These are phyloP conservation scores for Acanthochromis polyacanthus DNA, from an alignment of 2,113 vertebrate genomes.

Conservation along the genomic window DNA sequence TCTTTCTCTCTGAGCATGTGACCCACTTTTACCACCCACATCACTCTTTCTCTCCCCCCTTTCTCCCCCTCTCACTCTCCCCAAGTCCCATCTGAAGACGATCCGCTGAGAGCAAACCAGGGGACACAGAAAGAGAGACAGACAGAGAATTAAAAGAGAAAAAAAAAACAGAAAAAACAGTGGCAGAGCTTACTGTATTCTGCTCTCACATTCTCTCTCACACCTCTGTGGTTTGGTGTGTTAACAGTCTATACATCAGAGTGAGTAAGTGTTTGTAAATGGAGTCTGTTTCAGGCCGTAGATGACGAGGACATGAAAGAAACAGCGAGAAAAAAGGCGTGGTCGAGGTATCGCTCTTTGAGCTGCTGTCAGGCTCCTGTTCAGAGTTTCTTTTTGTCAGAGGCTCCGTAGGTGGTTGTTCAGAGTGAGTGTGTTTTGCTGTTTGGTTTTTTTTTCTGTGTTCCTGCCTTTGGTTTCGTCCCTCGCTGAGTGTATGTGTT, in stretches of 20 bases:
- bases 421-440: constrained; percentile 1
- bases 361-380: constrained; percentile 10
- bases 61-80: constrained; percentile 50
- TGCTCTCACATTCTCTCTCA: constrained; percentile 13
- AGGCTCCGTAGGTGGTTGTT: constrained; percentile 17
- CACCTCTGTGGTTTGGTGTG: constrained; percentile 43
- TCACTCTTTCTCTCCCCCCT: constrained; percentile 60
- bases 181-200: constrained; percentile 15
- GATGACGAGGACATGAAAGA: constrained; percentile 1
- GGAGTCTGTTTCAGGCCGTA: constrained; percentile 21
- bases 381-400: constrained; percentile 27
- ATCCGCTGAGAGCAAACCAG: constrained; percentile 77
- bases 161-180: constrained; percentile 53
- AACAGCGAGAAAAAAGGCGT: constrained; percentile 2
- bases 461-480: constrained; percentile 21
- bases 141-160: constrained; percentile 47
- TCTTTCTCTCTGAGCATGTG: constrained; percentile 72
- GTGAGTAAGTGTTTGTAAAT: constrained; percentile 49
- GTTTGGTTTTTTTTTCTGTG: constrained; percentile 20
- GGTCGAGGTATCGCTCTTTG: constrained; percentile 4
- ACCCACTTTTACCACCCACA: constrained; percentile 77
- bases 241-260: constrained; percentile 26
- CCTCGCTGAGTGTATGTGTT: constrained; percentile 9
- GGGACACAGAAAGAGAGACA: constrained; percentile 60
- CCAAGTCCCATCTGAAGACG: constrained; percentile 81